Base-by-base conservation (phyloP, 2,797 vertebrate species). In the Ciconia nigra region DNA sequence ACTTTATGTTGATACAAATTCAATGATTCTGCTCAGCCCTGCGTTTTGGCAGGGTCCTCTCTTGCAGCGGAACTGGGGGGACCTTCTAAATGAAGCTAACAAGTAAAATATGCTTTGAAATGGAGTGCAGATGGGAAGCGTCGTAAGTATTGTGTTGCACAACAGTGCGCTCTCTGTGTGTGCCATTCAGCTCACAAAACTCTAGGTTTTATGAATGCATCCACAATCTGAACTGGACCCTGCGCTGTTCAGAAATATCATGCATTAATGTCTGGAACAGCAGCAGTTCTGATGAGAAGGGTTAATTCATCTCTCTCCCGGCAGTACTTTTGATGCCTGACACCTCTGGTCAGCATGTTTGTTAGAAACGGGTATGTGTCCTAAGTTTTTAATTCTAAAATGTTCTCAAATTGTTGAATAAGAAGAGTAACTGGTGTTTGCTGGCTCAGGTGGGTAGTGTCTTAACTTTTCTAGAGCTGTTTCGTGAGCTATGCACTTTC, bases 91-190 rank as follows among this genome's bases (percentile, higher is more conserved):
- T 95, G 84, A 95, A 89, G 66, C 88, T 95, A 97, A 95, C 82
- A 79, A 97, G 81, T 95, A 96, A 97, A 97, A 97, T 96, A 90
- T 90, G 94, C 80, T 90, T 95, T 94, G 96, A 91, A 96, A 97
- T 96, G 70, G 82, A 95, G 86, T 81, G 88, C 94, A 96, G 96
- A 97, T 94, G 96, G 73, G 77, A 91, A 94, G 55, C 46, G 15
- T 76, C 67, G 42, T 94, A 93, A 97, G 82, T 86, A 89, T 84
- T 95, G 71, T 81, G 70, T 96, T 96, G 95, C 94, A 95, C 95
- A 95, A 90, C 93, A 96, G 85, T 29, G 47, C 0, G 1, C 35
- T 80, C 73, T 89, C 25, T 65, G 51, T 70, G 54, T 94, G 71
- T 93, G 94, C 73, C 81, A 17, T 79, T 83, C 66, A 25, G 65